Evolutionary conservation across 2,797 vertebrate species (phyloP).

Genomic region (Chiloscyllium punctatum): DNA sequence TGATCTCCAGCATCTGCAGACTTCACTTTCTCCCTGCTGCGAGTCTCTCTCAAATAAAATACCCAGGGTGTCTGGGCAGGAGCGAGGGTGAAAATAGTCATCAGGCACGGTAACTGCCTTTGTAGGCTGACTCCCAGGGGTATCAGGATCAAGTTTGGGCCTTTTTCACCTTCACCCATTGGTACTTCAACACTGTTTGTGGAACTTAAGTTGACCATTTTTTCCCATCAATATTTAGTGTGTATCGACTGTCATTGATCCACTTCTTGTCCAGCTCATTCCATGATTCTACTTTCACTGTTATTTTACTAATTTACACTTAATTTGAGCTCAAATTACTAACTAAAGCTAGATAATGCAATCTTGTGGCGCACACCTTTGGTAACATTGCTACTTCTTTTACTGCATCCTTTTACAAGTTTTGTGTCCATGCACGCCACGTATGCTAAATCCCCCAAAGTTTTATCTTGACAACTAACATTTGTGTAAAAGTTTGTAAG

Average conservation of each 20-base stretch:
- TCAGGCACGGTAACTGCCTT: neutral
- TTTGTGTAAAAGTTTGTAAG: neutral
- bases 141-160: neutral
- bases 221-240: too few relatives aligned
- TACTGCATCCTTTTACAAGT: neutral
- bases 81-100: neutral
- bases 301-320: neutral
- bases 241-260: too few relatives aligned
- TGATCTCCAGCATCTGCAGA: too few relatives aligned
- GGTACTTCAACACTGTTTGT: neutral
- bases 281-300: neutral
- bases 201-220: neutral
- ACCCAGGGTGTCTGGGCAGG: neutral
- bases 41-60: too few relatives aligned
- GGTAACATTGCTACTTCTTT: neutral
- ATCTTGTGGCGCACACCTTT: neutral
- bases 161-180: neutral
- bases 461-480: neutral
- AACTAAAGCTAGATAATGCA: neutral
- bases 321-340: neutral
- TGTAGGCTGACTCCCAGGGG: neutral
- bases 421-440: neutral
- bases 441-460: neutral
- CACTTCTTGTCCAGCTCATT: neutral
- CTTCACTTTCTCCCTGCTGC: too few relatives aligned